Evolutionary conservation across 2,113 vertebrate species (phyloP).

Genomic region (Lycaon pictus): DNA sequence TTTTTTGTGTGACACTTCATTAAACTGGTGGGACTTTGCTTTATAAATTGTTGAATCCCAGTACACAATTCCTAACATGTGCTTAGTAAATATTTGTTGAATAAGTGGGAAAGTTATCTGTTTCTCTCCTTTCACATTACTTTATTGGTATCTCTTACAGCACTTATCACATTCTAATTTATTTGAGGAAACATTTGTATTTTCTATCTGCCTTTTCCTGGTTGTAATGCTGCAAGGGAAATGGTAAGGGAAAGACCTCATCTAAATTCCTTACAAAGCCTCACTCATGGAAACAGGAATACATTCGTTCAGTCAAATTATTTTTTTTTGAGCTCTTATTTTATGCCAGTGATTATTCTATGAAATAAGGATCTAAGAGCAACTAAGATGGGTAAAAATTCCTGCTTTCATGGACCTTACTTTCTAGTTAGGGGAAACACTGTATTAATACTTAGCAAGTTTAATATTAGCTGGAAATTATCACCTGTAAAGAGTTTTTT

Average conservation of each 20-base stretch:
- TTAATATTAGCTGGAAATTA: constrained; percentile 4
- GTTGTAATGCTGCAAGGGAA: background rate
- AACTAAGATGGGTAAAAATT: background rate
- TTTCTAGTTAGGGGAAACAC: constrained; percentile 5
- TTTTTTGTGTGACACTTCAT: background rate
- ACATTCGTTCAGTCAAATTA: background rate
- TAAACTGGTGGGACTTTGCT: background rate
- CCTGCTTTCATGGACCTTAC: background rate
- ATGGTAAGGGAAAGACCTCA: background rate
- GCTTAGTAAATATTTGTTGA: background rate
- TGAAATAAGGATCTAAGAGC: background rate
- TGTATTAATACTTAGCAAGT: background rate
- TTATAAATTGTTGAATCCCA: background rate
- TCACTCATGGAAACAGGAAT: background rate
- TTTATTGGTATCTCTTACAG: background rate
- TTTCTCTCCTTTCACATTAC: background rate
- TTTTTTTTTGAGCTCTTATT: background rate
- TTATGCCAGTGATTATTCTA: background rate
- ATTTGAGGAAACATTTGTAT: background rate
- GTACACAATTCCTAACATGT: background rate
- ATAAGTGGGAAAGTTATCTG: background rate
- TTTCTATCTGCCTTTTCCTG: background rate
- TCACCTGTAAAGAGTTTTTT: background rate
- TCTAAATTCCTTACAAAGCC: background rate
- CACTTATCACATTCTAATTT: background rate